Evolutionary conservation across 2,888 invertebrate genomes (phyloP), one percentile per base, ranked within the genome.

Genomic region (Koerneria pararmatus): DNA sequence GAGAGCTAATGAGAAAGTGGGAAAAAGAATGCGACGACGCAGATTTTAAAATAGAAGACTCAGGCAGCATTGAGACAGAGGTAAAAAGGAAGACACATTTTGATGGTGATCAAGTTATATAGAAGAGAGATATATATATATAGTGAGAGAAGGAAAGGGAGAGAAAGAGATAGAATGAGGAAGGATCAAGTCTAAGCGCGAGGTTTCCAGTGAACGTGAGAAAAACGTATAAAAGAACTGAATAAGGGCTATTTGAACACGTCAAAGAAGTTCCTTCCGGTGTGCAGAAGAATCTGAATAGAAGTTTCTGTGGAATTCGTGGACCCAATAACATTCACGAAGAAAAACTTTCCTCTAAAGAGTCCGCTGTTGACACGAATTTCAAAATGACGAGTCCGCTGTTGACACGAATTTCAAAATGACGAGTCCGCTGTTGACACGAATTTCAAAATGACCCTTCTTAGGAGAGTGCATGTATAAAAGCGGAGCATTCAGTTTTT

Each of bases 91-190:
- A 35, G 24, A 22, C 22, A 41, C 35, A 58, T 24, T 15, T 8
- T 22, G 27, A 35, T 35, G 41, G 27, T 19, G 58, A 58, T 22
- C 5, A 15, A 15, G 41, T 8, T 15, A 41, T 8, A 41, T 37
- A 58, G 58, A 24, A 58, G 8, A 24, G 58, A 58, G 58, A 58
- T 58, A 58, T 58, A 58, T 37, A 58, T 58, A 58, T 35, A 41
- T 35, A 58, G 41, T 58, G 35, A 41, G 58, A 56, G 32, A 41
- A 58, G 11, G 58, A 58, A 58, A 15, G 31, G 22, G 37, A 32
- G 41, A n/a, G n/a, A n/a, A n/a, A n/a, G n/a, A n/a, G n/a, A n/a
- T n/a, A n/a, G n/a, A n/a, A n/a, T n/a, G 58, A 35, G 34, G 37
- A 22, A 34, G 35, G n/a, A 35, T 24, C 27, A 32, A 27, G 19